Conservation (phyloP, 2,113 vertebrate genomes). For the Pseudorasbora parva region DNA sequence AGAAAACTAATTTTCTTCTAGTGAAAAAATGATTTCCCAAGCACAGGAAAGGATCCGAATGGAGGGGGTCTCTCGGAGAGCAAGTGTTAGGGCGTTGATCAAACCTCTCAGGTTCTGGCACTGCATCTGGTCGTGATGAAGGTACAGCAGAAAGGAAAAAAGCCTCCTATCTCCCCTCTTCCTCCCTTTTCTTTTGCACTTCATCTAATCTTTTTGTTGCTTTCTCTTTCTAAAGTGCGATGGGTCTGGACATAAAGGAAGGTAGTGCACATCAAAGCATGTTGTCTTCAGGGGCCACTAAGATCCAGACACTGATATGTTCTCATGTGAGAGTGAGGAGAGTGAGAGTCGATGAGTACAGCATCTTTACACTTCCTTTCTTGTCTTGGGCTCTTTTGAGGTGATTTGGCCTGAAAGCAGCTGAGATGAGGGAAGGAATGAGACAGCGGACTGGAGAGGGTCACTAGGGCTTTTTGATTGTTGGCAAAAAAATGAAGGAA, state of each 20-base stretch:
- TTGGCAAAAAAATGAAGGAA: slow-evolving; percentile 16
- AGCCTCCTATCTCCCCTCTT: background rate
- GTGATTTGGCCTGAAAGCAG: slow-evolving; percentile 32
- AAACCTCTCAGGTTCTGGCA: slow-evolving; percentile 30
- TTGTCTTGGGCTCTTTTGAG: slow-evolving; percentile 24
- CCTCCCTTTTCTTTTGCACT: slow-evolving; percentile 27
- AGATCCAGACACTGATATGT: slow-evolving; percentile 26
- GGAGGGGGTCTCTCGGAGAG: slow-evolving; percentile 4
- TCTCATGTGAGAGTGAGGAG: slow-evolving; percentile 44
- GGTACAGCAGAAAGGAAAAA: slow-evolving; percentile 45
- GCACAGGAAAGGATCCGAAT: slow-evolving; percentile 13
- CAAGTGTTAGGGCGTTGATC: slow-evolving; percentile 28
- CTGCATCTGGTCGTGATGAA: slow-evolving; percentile 19
- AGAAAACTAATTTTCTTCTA: slow-evolving; percentile 21
- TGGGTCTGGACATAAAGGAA: slow-evolving; percentile 49
- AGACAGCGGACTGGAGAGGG: slow-evolving; percentile 11
- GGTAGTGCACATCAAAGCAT: slow-evolving; percentile 54
- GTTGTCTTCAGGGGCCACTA: slow-evolving; percentile 43
- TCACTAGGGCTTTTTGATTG: slow-evolving; percentile 33
- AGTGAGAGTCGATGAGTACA: slow-evolving; percentile 40
- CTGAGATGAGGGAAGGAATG: slow-evolving; percentile 21
- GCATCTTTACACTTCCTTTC: slow-evolving; percentile 38
- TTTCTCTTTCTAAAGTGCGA: slow-evolving; percentile 30
- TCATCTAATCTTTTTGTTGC: slow-evolving; percentile 34
- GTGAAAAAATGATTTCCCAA: slow-evolving; percentile 33